A percentile compares a stretch with the other conserved stretches of the same genome.
Conservation (phyloP, 2,797 vertebrate species). For the Morelia viridis region DNA sequence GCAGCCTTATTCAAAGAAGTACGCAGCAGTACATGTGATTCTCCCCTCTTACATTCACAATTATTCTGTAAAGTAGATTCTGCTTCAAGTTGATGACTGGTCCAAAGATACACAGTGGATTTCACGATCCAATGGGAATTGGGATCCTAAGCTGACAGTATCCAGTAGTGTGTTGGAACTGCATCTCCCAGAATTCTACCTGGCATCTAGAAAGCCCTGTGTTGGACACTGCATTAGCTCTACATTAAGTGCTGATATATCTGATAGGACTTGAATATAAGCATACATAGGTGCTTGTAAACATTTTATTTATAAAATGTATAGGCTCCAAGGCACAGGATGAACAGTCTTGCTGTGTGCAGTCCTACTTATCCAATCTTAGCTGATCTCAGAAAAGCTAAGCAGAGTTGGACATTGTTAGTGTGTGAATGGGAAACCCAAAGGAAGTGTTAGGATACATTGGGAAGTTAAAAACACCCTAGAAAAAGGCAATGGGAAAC, state of each 20-base stretch:
- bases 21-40: not conserved
- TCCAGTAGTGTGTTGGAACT: not conserved
- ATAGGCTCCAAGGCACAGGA: not conserved
- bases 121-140: not conserved
- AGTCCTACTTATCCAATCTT: not conserved
- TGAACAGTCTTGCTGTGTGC: not conserved
- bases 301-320: not conserved
- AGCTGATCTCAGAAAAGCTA: not conserved
- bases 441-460: not conserved
- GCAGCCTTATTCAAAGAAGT: not conserved
- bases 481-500: not conserved
- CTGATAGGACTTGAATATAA: not conserved
- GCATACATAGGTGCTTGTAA: not conserved
- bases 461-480: not conserved
- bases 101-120: not conserved
- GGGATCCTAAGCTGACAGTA: not conserved
- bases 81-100: not conserved
- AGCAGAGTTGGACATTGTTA: not conserved
- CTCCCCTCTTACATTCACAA: not conserved
- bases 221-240: not conserved
- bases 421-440: not conserved
- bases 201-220: not conserved
- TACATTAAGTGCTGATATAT: not conserved
- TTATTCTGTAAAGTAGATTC: not conserved
- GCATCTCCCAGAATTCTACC: not conserved